Evolutionary conservation across 53 echinoderm and acorn worm genomes (phyloP).

Genomic region (Mesocentrotus franciscanus): DNA sequence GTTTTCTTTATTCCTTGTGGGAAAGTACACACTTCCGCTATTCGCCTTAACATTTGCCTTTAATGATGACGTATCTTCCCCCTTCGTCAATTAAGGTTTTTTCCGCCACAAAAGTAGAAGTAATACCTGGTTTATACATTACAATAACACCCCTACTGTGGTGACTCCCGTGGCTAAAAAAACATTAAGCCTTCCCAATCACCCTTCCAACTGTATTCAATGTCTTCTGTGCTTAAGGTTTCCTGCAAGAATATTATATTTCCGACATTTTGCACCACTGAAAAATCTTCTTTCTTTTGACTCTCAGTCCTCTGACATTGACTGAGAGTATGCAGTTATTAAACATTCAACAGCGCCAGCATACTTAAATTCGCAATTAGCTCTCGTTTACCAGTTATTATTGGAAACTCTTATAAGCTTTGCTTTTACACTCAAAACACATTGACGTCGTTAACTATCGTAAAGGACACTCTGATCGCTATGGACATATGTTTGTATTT

Average conservation of each 20-base stretch:
- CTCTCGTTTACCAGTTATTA: too few species aligned
- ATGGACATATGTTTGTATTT: too few species aligned
- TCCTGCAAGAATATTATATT: not conserved
- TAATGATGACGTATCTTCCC: not conserved
- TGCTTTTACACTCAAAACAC: too few species aligned
- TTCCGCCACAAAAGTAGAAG: not conserved
- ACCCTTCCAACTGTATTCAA: not conserved
- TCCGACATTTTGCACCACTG: conserved; percentile 10
- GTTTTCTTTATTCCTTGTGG: not conserved
- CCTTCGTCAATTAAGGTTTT: not conserved
- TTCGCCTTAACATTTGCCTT: not conserved
- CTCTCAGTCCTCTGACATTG: not conserved
- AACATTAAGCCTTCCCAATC: not conserved
- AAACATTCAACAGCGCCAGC: too few species aligned
- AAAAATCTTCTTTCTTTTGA: not conserved
- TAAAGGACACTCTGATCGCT: too few species aligned
- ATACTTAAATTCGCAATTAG: too few species aligned
- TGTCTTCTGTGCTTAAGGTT: not conserved
- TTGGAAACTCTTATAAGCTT: too few species aligned
- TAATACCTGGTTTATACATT: not conserved
- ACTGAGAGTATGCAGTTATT: not conserved
- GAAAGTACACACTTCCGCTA: not conserved
- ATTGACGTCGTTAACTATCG: too few species aligned
- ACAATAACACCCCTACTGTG: not conserved
- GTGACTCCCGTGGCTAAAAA: conserved; percentile 7